Evolutionary conservation across 2,888 invertebrate species (phyloP).

Genomic region (Hypomecis punctinalis): DNA sequence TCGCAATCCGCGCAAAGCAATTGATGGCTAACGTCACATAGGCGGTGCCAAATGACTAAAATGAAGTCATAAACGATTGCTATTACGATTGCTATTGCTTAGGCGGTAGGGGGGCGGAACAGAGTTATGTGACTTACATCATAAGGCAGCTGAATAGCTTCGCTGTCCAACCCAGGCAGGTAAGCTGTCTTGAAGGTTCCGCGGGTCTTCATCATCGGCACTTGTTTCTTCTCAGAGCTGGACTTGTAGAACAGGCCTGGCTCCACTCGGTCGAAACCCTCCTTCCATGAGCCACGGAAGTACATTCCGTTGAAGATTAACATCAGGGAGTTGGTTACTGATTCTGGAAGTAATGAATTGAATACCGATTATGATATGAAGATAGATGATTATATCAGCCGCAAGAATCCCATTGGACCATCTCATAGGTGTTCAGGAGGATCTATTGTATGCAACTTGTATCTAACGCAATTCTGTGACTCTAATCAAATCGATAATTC

Average conservation of each 20-base stretch:
- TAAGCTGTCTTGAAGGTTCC: slow-evolving; percentile 86
- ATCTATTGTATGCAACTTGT: too few species aligned
- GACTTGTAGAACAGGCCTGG: slow-evolving; percentile 87
- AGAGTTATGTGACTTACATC: slow-evolving; percentile 73
- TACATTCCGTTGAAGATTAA: slow-evolving; percentile 91
- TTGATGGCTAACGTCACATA: too few species aligned
- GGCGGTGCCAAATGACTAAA: too few species aligned
- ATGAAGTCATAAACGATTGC: too few species aligned
- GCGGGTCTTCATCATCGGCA: slow-evolving; percentile 88
- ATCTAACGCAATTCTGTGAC: too few species aligned
- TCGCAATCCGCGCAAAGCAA: too few species aligned
- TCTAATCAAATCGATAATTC: too few species aligned
- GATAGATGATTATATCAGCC: too few species aligned
- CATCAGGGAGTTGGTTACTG: slow-evolving; percentile 84
- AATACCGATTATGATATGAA: neutral
- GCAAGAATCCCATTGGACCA: too few species aligned
- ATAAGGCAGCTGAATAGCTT: slow-evolving; percentile 90
- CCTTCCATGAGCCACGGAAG: slow-evolving; percentile 91
- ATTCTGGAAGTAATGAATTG: slow-evolving; percentile 54
- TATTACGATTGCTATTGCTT: too few species aligned
- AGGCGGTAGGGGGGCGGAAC: too few species aligned
- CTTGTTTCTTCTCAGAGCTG: slow-evolving; percentile 84
- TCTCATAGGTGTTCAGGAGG: too few species aligned
- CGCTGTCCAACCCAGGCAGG: slow-evolving; percentile 86
- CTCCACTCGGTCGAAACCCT: slow-evolving; percentile 85